Conservation (phyloP, 2,797 vertebrate genomes). For the Fratercula arctica region DNA sequence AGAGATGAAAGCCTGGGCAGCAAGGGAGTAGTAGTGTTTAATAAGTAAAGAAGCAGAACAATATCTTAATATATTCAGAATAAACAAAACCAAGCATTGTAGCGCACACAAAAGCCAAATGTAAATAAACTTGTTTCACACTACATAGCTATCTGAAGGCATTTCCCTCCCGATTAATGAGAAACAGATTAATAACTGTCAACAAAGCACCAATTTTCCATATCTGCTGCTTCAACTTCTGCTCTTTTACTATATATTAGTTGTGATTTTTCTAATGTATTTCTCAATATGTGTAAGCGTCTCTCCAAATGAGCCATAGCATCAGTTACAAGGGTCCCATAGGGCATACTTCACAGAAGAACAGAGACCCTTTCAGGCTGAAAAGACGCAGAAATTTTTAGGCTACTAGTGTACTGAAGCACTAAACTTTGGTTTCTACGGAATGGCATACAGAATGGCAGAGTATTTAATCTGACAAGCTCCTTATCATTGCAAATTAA, state of each 20-base stretch:
- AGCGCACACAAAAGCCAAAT: background rate
- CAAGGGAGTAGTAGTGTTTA: slow-evolving; percentile 16
- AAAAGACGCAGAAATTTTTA: background rate
- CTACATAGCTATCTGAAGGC: background rate
- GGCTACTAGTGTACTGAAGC: background rate
- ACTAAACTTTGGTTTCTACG: background rate
- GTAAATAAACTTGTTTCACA: slow-evolving; percentile 15
- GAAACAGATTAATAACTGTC: background rate
- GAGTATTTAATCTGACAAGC: background rate
- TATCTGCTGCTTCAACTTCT: background rate
- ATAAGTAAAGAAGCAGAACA: slow-evolving; percentile 34
- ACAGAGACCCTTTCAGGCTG: background rate
- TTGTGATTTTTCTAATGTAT: background rate
- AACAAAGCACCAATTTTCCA: background rate
- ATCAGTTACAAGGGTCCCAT: background rate
- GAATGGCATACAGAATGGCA: no score
- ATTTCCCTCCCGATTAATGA: background rate
- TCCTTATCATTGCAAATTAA: background rate
- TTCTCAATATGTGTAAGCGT: background rate
- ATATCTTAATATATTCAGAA: slow-evolving; percentile 22
- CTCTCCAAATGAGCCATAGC: background rate
- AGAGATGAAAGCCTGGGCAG: slow-evolving; percentile 17
- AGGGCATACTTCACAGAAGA: background rate
- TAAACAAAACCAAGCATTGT: slow-evolving; percentile 25
- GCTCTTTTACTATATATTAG: background rate